Conservation (phyloP, 2,888 invertebrate genomes). For the Drymonia ruficornis region DNA sequence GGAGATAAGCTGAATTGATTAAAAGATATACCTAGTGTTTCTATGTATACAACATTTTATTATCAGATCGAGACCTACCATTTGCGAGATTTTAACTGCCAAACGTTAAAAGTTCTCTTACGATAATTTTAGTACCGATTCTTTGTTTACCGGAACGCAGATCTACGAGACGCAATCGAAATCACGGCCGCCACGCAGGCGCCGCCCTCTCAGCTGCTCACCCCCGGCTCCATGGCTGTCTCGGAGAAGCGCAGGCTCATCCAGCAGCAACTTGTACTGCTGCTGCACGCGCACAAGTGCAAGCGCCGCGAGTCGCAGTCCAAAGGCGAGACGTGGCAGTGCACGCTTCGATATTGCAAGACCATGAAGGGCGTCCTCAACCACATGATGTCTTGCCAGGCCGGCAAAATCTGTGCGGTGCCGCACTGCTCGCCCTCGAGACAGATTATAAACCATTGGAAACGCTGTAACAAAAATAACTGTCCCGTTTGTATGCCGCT, state of each 20-base stretch:
- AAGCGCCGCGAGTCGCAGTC: constrained; percentile 96
- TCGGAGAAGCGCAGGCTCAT: constrained; percentile 99
- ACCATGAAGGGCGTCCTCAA: constrained; percentile 99
- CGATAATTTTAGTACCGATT: too few relatives aligned
- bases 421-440: constrained; percentile 99
- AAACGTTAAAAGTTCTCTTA: too few relatives aligned
- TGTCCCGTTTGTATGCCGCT: constrained; percentile 99
- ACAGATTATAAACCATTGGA: constrained; percentile 99
- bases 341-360: constrained; percentile 98
- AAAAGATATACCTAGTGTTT: too few relatives aligned
- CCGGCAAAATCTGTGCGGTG: constrained; percentile 95
- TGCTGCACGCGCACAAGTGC: constrained; percentile 99
- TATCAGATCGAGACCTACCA: too few relatives aligned
- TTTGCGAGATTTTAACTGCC: too few relatives aligned
- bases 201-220: constrained; percentile 62
- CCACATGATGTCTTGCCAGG: constrained; percentile 99
- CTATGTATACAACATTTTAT: too few relatives aligned
- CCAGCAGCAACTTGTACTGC: constrained; percentile 98
- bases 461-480: constrained; percentile 97
- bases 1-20: too few relatives aligned
- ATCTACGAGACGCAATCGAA: constrained; percentile 79
- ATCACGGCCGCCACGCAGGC: constrained; percentile 75
- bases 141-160: too few relatives aligned
- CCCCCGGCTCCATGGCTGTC: constrained; percentile 88
- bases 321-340: constrained; percentile 93